Evolutionary conservation across 1,140 invertebrate species (phyloP).

Genomic region (Caenorhabditis inopinata): DNA sequence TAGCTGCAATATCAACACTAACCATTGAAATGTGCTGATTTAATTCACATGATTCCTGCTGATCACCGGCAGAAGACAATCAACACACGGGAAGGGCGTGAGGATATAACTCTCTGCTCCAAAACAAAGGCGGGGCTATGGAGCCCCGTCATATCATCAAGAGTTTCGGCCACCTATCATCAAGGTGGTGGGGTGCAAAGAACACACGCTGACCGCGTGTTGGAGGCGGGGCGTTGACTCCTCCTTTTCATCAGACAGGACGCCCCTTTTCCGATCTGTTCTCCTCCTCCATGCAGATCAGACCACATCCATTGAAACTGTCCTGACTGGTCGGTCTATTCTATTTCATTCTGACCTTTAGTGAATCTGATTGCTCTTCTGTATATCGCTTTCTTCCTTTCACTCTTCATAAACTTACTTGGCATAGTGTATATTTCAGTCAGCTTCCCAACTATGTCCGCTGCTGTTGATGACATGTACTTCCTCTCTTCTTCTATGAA

Average conservation of each 20-base stretch:
- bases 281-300: neutral
- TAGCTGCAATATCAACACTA: neutral
- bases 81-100: neutral
- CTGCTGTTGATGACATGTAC: neutral
- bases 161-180: neutral
- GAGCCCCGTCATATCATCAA: neutral
- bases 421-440: neutral
- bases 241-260: neutral
- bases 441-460: neutral
- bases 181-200: conserved; percentile 10
- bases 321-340: neutral
- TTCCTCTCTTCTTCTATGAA: neutral
- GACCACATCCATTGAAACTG: neutral
- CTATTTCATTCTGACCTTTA: neutral
- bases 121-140: conserved; percentile 2
- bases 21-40: neutral
- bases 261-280: conserved; percentile 23
- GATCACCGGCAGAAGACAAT: neutral
- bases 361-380: neutral
- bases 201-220: conserved; percentile 29
- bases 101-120: conserved; percentile 23
- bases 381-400: neutral
- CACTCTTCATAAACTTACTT: too few species aligned
- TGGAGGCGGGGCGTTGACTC: neutral
- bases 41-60: conserved; percentile 14